Percentiles rank a stretch among this genome's conserved stretches.
phyloP scores from a whole-genome alignment of 2,888 invertebrate species.

The Cheilosia vulpina region DNA sequence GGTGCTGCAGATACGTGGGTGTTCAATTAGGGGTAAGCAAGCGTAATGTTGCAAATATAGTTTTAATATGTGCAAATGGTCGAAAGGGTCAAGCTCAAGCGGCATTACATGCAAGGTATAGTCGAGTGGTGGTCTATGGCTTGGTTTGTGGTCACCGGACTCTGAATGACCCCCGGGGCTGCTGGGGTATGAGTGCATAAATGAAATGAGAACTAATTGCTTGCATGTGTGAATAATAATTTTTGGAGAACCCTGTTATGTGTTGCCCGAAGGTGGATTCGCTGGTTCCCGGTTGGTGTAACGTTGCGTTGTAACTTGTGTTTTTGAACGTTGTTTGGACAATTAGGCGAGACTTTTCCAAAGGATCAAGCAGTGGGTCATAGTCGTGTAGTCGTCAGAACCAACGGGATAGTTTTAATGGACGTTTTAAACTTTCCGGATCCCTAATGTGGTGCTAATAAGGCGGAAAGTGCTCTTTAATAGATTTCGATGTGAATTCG shows the following conservation, averaged over 20 bases:
- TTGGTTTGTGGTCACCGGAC: slow-evolving; percentile 63
- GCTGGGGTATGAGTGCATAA: slow-evolving; percentile 22
- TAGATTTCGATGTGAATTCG: slow-evolving; percentile 36
- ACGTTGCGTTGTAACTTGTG: slow-evolving; percentile 49
- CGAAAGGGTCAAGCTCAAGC: slow-evolving; percentile 49
- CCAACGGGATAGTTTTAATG: slow-evolving; percentile 53
- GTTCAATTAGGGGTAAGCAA: slow-evolving; percentile 74
- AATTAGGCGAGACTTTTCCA: slow-evolving; percentile 26
- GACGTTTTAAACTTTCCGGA: slow-evolving; percentile 65
- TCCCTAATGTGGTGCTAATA: slow-evolving; percentile 72
- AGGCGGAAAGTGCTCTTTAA: slow-evolving; percentile 64
- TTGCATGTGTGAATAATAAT: slow-evolving; percentile 74
- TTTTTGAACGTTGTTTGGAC: slow-evolving; percentile 34
- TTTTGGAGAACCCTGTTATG: slow-evolving; percentile 68
- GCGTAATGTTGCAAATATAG: slow-evolving; percentile 74
- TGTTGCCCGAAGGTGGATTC: slow-evolving; percentile 67
- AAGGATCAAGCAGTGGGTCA: slow-evolving; percentile 36
- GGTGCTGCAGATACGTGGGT: slow-evolving; percentile 23
- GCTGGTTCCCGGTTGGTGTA: slow-evolving; percentile 39
- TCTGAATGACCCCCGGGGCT: slow-evolving; percentile 52
- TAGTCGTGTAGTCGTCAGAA: not conserved
- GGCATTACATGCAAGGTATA: slow-evolving; percentile 7
- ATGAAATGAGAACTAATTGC: slow-evolving; percentile 72
- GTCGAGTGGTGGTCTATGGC: slow-evolving; percentile 29
- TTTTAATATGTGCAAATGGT: slow-evolving; percentile 75